Conservation (phyloP, 2,888 invertebrate species). For the Aporophyla nigra region DNA sequence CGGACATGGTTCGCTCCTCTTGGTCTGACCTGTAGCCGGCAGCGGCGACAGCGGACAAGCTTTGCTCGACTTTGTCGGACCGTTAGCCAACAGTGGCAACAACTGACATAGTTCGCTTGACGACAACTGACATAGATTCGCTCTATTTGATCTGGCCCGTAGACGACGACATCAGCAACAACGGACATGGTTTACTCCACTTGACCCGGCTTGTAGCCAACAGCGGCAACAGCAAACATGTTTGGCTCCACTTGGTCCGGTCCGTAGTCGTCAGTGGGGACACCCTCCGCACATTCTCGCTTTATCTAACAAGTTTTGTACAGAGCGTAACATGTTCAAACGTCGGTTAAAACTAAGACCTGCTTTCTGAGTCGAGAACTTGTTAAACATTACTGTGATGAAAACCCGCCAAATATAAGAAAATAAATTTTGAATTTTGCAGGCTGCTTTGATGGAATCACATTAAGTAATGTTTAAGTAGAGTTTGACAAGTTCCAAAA, state of each 20-base stretch:
- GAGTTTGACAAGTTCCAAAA: not conserved
- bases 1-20: not conserved
- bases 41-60: not conserved
- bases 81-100: too few relatives aligned
- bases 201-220: too few relatives aligned
- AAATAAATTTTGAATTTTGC: not conserved
- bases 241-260: too few relatives aligned
- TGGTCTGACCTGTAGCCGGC: too few relatives aligned
- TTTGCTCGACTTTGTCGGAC: not conserved
- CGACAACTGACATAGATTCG: too few relatives aligned
- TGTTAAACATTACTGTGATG: not conserved
- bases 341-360: not conserved
- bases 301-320: not conserved
- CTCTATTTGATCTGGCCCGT: too few relatives aligned
- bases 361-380: not conserved
- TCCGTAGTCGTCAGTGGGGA: too few relatives aligned
- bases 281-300: not conserved
- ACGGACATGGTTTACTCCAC: too few relatives aligned
- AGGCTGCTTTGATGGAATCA: not conserved
- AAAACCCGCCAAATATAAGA: not conserved
- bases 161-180: too few relatives aligned
- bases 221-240: too few relatives aligned
- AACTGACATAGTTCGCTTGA: too few relatives aligned
- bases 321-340: not conserved
- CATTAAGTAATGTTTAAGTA: not conserved